A percentile compares a stretch with the other conserved stretches of the same genome.
These are phyloP conservation scores for Andrena dorsata DNA, from an alignment of 2,888 invertebrate species.

Conservation along the genomic window DNA sequence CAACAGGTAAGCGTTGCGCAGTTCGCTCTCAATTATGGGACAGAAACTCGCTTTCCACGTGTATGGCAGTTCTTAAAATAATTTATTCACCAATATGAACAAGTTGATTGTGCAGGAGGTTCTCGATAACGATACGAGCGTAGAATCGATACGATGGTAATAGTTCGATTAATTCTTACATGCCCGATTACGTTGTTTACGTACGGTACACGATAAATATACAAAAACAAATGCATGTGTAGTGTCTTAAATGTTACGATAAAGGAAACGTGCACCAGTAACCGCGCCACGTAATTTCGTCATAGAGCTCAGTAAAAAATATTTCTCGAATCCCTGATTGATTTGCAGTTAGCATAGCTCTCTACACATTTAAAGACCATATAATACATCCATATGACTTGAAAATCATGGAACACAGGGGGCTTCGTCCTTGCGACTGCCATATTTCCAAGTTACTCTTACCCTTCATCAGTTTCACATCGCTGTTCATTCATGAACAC, in stretches of 20 bases:
- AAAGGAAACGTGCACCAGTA: conserved; percentile 34
- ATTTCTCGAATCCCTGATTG: conserved; percentile 43
- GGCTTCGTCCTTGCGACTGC: neutral
- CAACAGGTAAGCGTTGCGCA: conserved; percentile 7
- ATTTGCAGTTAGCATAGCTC: conserved; percentile 27
- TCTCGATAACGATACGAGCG: conserved; percentile 51
- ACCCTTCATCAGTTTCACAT: neutral
- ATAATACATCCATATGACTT: conserved; percentile 31
- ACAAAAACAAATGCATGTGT: conserved; percentile 5
- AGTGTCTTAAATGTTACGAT: conserved; percentile 15
- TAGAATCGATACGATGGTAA: conserved; percentile 31
- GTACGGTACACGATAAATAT: conserved; percentile 4
- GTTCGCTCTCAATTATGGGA: neutral
- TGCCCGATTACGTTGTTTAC: neutral
- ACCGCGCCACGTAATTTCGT: conserved; percentile 27
- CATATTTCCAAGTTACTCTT: neutral
- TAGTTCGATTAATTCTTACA: conserved; percentile 13
- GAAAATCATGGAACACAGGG: conserved; percentile 25
- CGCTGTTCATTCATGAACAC: neutral
- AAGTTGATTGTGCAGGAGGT: conserved; percentile 73
- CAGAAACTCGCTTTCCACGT: conserved; percentile 20
- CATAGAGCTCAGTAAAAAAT: conserved; percentile 66
- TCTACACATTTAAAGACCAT: neutral
- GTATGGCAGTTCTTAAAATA: conserved; percentile 74
- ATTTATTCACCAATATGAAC: conserved; percentile 80